Conservation (phyloP, 1,140 invertebrate species). For the Platyscapa corneri region DNA sequence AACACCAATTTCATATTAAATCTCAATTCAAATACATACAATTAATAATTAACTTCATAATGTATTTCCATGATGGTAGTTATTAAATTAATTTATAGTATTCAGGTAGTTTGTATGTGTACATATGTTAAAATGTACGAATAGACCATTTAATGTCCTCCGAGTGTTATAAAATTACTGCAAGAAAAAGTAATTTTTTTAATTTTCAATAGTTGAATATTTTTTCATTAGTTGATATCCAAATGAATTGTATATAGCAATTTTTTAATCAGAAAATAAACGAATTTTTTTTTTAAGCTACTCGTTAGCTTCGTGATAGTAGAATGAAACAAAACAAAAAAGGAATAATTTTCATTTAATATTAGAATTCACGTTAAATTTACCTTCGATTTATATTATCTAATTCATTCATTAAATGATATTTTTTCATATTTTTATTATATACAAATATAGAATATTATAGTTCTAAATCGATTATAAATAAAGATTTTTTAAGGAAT, state of each 20-base stretch:
- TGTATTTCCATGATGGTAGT: not conserved
- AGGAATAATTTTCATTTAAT: not conserved
- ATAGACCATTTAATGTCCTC: not conserved
- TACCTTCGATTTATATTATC: too few relatives aligned
- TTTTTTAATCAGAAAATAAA: slow-evolving; percentile 5
- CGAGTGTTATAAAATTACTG: not conserved
- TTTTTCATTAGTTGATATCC: not conserved
- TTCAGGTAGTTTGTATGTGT: not conserved
- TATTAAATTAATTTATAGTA: not conserved
- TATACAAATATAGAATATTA: not conserved
- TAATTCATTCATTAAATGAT: not conserved
- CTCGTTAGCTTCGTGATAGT: not conserved
- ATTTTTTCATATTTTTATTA: not conserved
- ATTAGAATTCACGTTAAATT: not conserved
- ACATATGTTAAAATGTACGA: not conserved
- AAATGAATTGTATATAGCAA: not conserved
- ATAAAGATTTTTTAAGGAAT: too few relatives aligned
- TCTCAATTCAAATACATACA: not conserved
- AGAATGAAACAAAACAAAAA: not conserved
- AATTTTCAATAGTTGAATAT: not conserved
- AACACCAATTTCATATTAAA: not conserved
- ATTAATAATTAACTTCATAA: not conserved
- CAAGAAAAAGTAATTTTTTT: not conserved
- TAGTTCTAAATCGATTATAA: not conserved
- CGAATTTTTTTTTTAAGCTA: not conserved